Evolutionary conservation across 2,113 vertebrate species (phyloP), one percentile per base, ranked within the genome.

Genomic region (Periophthalmodon schlosseri): DNA sequence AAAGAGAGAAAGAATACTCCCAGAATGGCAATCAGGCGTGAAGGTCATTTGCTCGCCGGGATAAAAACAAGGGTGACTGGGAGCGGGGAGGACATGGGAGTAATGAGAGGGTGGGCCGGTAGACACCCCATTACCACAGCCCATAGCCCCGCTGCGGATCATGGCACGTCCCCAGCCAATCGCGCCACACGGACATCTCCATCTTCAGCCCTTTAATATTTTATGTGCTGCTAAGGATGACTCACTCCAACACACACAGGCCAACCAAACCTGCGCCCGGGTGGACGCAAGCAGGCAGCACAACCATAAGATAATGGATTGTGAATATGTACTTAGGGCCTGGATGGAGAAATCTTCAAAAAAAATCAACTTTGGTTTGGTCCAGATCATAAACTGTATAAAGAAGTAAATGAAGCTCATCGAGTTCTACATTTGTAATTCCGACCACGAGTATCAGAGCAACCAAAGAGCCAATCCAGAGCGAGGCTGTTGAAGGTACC

Each of bases 141-240:
- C 84, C 95, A 93, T 94, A 95, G 94, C 94, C 93, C 88, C 94
- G 94, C 86, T 81, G 86, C 78, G 80, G 95, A 96, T 96, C 95
- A 95, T 96, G 96, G 95, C 94, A 94, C 87, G 80, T 95, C 96
- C 95, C 93, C 93, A 95, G 93, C 92, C 94, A 94, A 96, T 96
- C 95, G 93, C 91, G 92, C 94, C 94, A 91, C 93, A 91, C 91
- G 89, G 95, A 96, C 95, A 94, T 95, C 94, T 96, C 95, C 95
- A 95, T 96, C 95, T 95, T 95, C 94, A 92, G 24, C 94, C 92
- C 91, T 95, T 95, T 87, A 97, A 98, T 98, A 96, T 96, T 96
- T 95, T 92, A 95, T 95, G 93, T 91, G 91, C 93, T 94, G 95
- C 91, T 91, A 91, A 87, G 81, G 89, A 57, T 57, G 36, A 70